phyloP scores from a whole-genome alignment of 2,797 vertebrate species.

The Cossypha niveicapilla region DNA sequence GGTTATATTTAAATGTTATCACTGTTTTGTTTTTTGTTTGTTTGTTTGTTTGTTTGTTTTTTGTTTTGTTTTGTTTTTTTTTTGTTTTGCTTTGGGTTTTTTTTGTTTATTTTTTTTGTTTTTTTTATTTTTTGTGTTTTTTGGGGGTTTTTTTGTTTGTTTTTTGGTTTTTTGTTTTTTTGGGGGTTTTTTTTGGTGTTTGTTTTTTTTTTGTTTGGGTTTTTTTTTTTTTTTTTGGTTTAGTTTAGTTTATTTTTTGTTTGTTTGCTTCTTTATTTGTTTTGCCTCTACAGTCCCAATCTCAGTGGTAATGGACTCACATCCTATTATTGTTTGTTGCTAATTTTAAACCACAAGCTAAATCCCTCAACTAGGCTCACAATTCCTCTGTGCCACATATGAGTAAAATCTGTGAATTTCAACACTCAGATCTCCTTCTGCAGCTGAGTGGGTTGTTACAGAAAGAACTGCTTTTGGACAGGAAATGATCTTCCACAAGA shows the following conservation, averaged over 20 bases:
- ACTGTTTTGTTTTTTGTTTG: background rate
- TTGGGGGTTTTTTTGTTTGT: too few relatives aligned
- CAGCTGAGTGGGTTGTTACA: background rate
- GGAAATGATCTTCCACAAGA: background rate
- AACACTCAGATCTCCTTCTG: background rate
- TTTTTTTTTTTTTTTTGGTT: too few relatives aligned
- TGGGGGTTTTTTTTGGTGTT: too few relatives aligned
- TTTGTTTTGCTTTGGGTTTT: too few relatives aligned
- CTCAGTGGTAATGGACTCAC: background rate
- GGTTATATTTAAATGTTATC: background rate
- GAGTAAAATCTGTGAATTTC: background rate
- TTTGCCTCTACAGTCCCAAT: background rate
- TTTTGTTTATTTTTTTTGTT: too few relatives aligned
- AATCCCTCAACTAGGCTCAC: background rate
- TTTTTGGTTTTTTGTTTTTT: too few relatives aligned
- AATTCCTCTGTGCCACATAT: background rate
- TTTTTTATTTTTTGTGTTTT: too few relatives aligned
- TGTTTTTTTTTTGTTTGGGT: too few relatives aligned
- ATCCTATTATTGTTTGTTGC: background rate
- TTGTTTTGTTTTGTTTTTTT: too few relatives aligned
- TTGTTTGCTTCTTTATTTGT: background rate
- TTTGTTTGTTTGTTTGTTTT: too few relatives aligned
- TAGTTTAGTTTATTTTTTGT: too few relatives aligned
- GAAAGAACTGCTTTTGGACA: background rate
- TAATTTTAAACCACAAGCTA: background rate